Evolutionary conservation across 2,113 vertebrate genomes (phyloP), one percentile per base, ranked within the genome.

Genomic region (Archocentrus centrarchus): DNA sequence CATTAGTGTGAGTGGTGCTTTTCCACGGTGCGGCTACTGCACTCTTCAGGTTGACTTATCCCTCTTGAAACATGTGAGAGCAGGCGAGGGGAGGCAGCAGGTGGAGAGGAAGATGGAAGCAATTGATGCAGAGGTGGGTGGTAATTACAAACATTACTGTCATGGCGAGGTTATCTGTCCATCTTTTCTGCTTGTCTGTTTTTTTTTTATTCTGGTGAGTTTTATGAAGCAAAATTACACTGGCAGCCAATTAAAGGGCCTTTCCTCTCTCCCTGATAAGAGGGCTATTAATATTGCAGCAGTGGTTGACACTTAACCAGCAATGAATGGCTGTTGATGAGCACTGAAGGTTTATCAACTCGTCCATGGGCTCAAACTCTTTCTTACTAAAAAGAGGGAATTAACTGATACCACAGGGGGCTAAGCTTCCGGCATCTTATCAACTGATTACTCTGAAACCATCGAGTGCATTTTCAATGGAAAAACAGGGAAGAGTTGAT

Each of bases 1-100:
- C 94, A 94, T 95, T 94, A 94, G 87, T 78, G 75, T 83, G 88
- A 93, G 94, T 91, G 87, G 68, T 90, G 82, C 77, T 81, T 64
- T 80, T 84, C 78, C 70, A 85, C 77, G 60, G 84, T 81, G 80
- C 35, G 80, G 88, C 89, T 87, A 44, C 80, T 77, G 53, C 77
- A 79, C 79, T 73, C 86, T 88, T 88, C 85, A 91, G 81, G 89
- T 84, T 79, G 86, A 88, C 84, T 90, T 86, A 35, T 59, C 85
- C 84, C 81, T 86, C 79, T 18, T 81, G 82, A 89, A 89, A 66
- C 62, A 59, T 11, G 66, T 55, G 6, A 44, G 80, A 50, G 63
- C 57, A 22, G 59, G 17, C 37, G 37, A 11, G 13, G 37, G 15
- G 15, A 24, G 68, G 55, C 10, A 44, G 53, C 9, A 63, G 82